These are phyloP conservation scores for Grantiella picta DNA, from an alignment of 2,113 vertebrate genomes.

Conservation along the genomic window DNA sequence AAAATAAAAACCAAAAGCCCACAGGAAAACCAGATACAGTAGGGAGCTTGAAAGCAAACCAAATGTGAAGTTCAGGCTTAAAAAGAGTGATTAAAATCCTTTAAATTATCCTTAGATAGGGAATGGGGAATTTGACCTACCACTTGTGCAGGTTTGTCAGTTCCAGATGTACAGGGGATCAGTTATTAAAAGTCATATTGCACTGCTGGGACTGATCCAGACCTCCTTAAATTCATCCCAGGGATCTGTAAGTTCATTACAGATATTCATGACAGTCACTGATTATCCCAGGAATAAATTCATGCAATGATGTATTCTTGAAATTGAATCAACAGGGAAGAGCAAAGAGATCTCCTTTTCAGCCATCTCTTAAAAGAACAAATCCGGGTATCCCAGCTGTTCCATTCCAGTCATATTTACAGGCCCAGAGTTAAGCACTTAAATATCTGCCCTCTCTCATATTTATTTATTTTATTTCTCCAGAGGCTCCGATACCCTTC, in stretches of 20 bases:
- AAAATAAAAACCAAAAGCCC: slow-evolving; percentile 28
- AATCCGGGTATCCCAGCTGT: neutral
- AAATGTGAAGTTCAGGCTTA: neutral
- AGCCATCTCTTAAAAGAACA: neutral
- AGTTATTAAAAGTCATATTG: neutral
- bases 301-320: neutral
- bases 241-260: neutral
- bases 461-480: neutral
- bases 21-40: neutral
- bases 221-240: neutral
- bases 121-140: neutral
- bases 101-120: neutral
- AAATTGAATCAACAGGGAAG: neutral
- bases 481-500: neutral
- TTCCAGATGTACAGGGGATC: neutral
- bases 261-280: neutral
- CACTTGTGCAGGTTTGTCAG: neutral
- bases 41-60: slow-evolving; percentile 1
- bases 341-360: neutral
- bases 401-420: neutral
- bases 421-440: neutral
- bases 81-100: slow-evolving; percentile 3
- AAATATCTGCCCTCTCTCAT: neutral
- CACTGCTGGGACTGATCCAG: neutral
- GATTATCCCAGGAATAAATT: slow-evolving; percentile 18